Evolutionary conservation across 92 coral and sea anemone genomes (phyloP), one percentile per base, ranked within the genome.

Genomic region (Nematostella vectensis): DNA sequence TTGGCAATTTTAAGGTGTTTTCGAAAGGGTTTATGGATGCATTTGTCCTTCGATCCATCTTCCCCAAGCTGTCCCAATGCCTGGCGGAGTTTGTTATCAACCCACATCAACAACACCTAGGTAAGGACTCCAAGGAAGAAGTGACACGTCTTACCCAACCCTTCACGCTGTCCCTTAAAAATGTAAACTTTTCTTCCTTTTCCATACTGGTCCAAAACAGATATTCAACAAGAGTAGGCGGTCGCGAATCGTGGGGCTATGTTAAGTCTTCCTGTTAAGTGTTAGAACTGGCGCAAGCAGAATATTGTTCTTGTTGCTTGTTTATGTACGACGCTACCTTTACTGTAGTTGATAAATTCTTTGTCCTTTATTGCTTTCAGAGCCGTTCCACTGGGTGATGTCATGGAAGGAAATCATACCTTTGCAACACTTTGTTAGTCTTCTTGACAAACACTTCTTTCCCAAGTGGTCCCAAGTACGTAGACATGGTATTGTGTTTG

Each of bases 21-120:
- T 87, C 96, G 38, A 91, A 91, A 62, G 98, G 98, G 3, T 72
- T 87, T 15, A 77, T 91, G 91, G 98, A 91, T 49, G 96, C 98
- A 0, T 91, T 91, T 59, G 91, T 87, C 27, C 84, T 91, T 57
- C 98, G 96, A n/a, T 91, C 96, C 12, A 70, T 91, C 33, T 91
- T 74, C 49, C 98, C 98, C 29, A 91, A 91, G 60, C 47, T 91
- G 38, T 87, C 96, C 6, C 93, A 78, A 62, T 82, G 96, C 61
- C 61, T 91, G 59, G 48, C 96, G 0, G 98, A 91, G 62, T 91
- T 91, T 65, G 88, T 87, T 10, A 91, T 91, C 47, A 91, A 91
- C 56, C 98, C 98, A 38, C 98, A 91, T 54, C 98, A 91, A 51
- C 98, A 91, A 59, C 98, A 91, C 55, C 62, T 91, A 61, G 98